phyloP scores from a whole-genome alignment of 2,113 vertebrate species.

The Cryptotis parvus region DNA sequence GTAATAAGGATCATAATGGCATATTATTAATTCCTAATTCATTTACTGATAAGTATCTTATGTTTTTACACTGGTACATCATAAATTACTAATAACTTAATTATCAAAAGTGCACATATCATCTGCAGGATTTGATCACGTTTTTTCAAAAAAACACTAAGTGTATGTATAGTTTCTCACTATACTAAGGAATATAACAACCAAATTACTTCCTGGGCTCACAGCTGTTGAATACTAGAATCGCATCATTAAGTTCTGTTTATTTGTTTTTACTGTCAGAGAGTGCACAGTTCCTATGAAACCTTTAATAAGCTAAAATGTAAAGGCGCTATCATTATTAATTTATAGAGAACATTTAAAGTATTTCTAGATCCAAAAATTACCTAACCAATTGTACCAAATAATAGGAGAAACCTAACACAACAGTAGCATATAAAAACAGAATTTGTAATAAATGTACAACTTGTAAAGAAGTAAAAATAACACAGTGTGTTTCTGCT shows the following conservation, averaged over 20 bases:
- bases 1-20: neutral
- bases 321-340: neutral
- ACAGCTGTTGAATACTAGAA: neutral
- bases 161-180: neutral
- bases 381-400: neutral
- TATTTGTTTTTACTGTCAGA: neutral
- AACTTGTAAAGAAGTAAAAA: neutral
- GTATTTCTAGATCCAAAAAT: neutral
- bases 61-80: neutral
- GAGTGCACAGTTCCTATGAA: neutral
- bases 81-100: conserved; percentile 9
- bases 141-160: neutral
- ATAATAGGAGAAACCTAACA: neutral
- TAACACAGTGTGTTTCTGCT: neutral
- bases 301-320: neutral
- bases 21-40: neutral
- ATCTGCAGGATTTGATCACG: neutral
- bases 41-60: neutral
- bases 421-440: neutral
- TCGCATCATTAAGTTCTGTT: neutral
- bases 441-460: neutral
- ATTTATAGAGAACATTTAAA: neutral
- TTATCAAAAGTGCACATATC: neutral
- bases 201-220: neutral
- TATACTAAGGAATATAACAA: neutral